Conservation (phyloP, 2,797 vertebrate genomes). For the Crypturellus tataupa region DNA sequence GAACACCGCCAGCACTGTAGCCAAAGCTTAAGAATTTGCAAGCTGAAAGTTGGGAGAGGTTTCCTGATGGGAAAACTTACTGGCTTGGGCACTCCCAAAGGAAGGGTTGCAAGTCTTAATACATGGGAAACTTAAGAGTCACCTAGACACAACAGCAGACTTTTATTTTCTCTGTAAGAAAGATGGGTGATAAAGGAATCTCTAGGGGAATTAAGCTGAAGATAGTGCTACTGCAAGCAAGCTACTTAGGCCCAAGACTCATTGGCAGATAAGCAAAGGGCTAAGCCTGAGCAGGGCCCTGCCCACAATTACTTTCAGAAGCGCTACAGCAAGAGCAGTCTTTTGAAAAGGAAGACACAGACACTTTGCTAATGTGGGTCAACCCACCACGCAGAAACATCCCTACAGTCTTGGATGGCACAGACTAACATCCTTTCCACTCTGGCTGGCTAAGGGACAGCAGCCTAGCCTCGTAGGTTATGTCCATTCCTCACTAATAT, state of each 20-base stretch:
- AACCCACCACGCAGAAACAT: not conserved
- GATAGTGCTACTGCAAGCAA: not conserved
- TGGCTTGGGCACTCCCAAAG: constrained; percentile 34
- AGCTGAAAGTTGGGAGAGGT: constrained; percentile 54
- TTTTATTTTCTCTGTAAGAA: not conserved
- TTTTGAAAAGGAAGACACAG: not conserved
- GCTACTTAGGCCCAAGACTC: not conserved
- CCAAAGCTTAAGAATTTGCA: constrained; percentile 21
- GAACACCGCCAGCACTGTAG: not conserved
- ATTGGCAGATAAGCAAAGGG: not conserved
- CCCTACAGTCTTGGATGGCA: not conserved
- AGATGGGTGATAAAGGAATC: not conserved
- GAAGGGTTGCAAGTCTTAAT: constrained; percentile 50
- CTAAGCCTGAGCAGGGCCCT: not conserved
- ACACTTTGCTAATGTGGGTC: too few species aligned
- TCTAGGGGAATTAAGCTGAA: not conserved
- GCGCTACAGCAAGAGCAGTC: not conserved
- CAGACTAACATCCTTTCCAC: not conserved
- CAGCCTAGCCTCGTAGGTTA: too few species aligned
- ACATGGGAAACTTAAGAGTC: not conserved
- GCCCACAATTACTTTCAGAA: not conserved
- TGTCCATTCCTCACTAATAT: too few species aligned
- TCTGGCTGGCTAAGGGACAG: not conserved
- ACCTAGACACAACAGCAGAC: not conserved
- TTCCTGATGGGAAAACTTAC: constrained; percentile 70